These are phyloP conservation scores for Gallinago paraguaiae DNA, from an alignment of 2,113 vertebrate species.

Conservation along the genomic window DNA sequence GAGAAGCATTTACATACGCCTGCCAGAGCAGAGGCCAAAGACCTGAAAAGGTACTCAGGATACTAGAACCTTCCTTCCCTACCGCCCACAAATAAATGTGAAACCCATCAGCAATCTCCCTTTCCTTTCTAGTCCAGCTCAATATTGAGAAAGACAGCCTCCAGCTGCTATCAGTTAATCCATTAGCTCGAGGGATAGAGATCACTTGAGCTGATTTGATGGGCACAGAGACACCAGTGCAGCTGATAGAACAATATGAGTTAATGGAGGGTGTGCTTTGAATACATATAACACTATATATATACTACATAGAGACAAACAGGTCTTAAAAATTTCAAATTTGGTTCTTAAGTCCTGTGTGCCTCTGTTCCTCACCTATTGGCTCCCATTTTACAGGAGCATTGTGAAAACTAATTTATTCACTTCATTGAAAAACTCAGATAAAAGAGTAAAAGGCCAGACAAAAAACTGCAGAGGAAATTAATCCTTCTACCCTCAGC, in stretches of 20 bases:
- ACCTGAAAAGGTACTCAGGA: not conserved
- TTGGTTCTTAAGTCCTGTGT: not conserved
- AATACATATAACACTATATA: not conserved
- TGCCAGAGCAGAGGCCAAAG: not conserved
- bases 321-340: not conserved
- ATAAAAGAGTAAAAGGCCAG: not conserved
- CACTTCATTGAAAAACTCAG: not conserved
- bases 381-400: not conserved
- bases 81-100: not conserved
- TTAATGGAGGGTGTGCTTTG: not conserved
- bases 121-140: not conserved
- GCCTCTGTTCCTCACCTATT: not conserved
- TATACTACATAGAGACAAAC: not conserved
- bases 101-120: not conserved
- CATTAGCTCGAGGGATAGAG: not conserved
- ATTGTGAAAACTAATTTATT: not conserved
- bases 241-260: not conserved
- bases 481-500: not conserved
- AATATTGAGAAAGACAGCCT: not conserved
- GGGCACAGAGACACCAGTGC: not conserved
- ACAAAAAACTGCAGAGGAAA: conserved; percentile 8
- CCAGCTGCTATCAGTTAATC: conserved; percentile 7
- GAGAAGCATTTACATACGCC: not conserved
- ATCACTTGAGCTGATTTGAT: not conserved
- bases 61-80: not conserved